Conservation (phyloP, 2,888 invertebrate genomes). For the Drosophila acutilabella region DNA sequence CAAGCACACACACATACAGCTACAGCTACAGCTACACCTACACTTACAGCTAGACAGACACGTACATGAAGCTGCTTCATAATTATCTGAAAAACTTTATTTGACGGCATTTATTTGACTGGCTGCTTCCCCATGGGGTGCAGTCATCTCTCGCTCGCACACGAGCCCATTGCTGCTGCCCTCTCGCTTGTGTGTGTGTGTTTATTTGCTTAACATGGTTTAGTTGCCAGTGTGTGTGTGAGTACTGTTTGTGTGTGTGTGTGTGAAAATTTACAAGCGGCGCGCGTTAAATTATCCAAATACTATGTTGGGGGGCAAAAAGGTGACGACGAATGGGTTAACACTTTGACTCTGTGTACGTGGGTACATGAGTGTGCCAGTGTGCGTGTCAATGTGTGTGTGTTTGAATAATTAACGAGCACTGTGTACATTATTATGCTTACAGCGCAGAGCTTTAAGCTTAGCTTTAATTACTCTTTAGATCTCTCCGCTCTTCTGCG, state of each 20-base stretch:
- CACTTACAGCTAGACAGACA: constrained; percentile 27
- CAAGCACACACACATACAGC: constrained; percentile 25
- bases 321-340: constrained; percentile 80
- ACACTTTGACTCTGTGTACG: constrained; percentile 61
- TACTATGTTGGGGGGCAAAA: constrained; percentile 76
- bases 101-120: constrained; percentile 79
- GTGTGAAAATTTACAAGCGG: constrained; percentile 76
- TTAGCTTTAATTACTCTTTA: background rate
- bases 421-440: background rate
- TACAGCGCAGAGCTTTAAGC: constrained; percentile 1
- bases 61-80: constrained; percentile 52
- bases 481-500: background rate
- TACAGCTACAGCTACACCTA: constrained; percentile 11
- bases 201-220: constrained; percentile 79
- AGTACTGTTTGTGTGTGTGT: constrained; percentile 31
- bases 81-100: constrained; percentile 77
- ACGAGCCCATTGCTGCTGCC: background rate
- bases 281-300: constrained; percentile 81
- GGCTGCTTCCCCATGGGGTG: constrained; percentile 61
- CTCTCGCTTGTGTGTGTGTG: constrained; percentile 30
- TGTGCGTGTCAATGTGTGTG: constrained; percentile 7
- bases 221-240: constrained; percentile 61
- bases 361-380: constrained; percentile 10
- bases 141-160: constrained; percentile 17
- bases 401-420: constrained; percentile 12